These are phyloP conservation scores for Thunnus thynnus DNA, from an alignment of 2,113 vertebrate genomes.

Conservation along the genomic window DNA sequence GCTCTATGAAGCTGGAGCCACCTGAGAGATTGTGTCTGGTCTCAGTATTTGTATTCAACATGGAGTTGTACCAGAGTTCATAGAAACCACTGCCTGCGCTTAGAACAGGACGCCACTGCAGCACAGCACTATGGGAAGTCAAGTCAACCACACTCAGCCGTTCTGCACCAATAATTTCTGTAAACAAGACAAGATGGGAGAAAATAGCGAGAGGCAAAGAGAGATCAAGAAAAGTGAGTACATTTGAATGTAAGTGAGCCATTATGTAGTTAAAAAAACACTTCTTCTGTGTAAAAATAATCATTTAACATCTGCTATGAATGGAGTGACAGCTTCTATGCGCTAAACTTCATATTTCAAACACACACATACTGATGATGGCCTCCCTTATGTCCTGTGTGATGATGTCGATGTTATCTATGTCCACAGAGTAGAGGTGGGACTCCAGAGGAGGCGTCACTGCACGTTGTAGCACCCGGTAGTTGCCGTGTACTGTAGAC, in stretches of 20 bases:
- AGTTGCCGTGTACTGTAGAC: conserved; percentile 87
- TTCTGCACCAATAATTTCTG: conserved; percentile 86
- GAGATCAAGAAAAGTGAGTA: neutral
- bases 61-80: conserved; percentile 78
- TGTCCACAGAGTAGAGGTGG: conserved; percentile 91
- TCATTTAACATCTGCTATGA: neutral
- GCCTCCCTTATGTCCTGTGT: conserved; percentile 84
- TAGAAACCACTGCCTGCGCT: conserved; percentile 79
- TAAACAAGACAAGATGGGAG: conserved; percentile 11
- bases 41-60: neutral
- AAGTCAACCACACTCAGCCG: conserved; percentile 84
- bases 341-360: neutral
- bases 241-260: neutral
- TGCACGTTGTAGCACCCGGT: conserved; percentile 82
- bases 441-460: conserved; percentile 87
- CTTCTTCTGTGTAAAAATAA: neutral
- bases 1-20: conserved; percentile 74
- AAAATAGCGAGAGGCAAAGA: neutral
- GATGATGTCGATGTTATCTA: conserved; percentile 90
- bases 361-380: conserved; percentile 86
- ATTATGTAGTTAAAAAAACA: neutral
- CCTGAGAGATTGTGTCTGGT: conserved; percentile 73
- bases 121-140: conserved; percentile 85
- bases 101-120: conserved; percentile 88
- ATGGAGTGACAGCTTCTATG: neutral